These are phyloP conservation scores for Leucosticte australis DNA, from an alignment of 2,113 vertebrate genomes.

Conservation along the genomic window DNA sequence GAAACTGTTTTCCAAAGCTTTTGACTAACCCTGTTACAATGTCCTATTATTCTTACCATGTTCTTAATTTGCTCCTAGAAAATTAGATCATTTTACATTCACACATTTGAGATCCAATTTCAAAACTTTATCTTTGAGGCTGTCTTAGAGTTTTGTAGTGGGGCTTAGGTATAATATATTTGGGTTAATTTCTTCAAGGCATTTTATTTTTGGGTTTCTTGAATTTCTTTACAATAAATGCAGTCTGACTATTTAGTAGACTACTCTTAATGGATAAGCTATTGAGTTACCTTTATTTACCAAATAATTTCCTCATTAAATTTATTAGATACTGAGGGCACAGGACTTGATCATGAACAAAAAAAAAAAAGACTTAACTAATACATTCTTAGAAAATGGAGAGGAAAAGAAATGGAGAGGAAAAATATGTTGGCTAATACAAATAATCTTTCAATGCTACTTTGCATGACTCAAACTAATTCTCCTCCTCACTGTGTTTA, in stretches of 20 bases:
- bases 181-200: neutral
- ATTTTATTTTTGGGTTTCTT: neutral
- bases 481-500: neutral
- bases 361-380: neutral
- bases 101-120: neutral
- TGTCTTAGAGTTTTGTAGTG: neutral
- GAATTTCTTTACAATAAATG: neutral
- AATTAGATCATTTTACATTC: neutral
- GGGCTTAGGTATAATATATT: neutral
- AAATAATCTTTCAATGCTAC: neutral
- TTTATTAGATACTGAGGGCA: neutral
- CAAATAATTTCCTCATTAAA: neutral
- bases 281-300: neutral
- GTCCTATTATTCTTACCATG: neutral
- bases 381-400: neutral
- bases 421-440: neutral
- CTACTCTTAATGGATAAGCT: neutral
- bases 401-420: neutral
- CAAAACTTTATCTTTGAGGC: neutral
- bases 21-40: neutral
- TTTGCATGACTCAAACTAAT: neutral
- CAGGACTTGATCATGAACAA: neutral
- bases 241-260: neutral
- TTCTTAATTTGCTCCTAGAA: neutral
- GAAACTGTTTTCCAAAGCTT: neutral